Evolutionary conservation across 2,888 invertebrate species (phyloP).

Genomic region (Myopa tessellatipennis): DNA sequence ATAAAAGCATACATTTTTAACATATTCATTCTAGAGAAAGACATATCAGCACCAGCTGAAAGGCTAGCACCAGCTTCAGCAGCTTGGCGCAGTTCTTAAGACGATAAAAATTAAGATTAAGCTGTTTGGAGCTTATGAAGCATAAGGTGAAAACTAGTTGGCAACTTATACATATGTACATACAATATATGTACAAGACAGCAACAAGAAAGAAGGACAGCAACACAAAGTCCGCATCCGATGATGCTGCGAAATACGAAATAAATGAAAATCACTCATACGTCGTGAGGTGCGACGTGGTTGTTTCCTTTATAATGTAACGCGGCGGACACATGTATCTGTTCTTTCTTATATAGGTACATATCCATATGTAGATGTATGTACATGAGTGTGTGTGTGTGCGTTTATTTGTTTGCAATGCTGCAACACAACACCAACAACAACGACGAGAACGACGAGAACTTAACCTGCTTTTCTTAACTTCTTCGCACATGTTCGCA

Average conservation of each 20-base stretch:
- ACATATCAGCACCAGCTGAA: too few relatives aligned
- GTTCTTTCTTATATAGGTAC: not conserved
- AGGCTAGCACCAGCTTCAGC: not conserved
- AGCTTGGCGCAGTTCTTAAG: not conserved
- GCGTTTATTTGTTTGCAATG: not conserved
- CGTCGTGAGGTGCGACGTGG: not conserved
- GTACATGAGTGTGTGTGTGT: not conserved
- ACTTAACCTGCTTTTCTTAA: constrained; percentile 21
- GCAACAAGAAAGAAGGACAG: not conserved
- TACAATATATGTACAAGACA: not conserved
- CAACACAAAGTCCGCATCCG: not conserved
- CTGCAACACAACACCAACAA: not conserved
- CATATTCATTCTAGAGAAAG: not conserved
- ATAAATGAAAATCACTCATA: constrained; percentile 31
- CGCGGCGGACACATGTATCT: not conserved
- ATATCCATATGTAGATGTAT: too few relatives aligned
- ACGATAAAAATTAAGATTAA: constrained; percentile 19
- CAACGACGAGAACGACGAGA: not conserved
- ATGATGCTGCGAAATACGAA: not conserved
- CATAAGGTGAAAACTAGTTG: not conserved
- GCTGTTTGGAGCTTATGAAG: not conserved
- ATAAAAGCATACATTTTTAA: not conserved
- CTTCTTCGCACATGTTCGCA: constrained; percentile 16
- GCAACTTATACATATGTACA: not conserved
- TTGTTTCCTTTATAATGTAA: not conserved